These are phyloP conservation scores for Pelecanus crispus DNA, from an alignment of 2,113 vertebrate species.

Conservation along the genomic window DNA sequence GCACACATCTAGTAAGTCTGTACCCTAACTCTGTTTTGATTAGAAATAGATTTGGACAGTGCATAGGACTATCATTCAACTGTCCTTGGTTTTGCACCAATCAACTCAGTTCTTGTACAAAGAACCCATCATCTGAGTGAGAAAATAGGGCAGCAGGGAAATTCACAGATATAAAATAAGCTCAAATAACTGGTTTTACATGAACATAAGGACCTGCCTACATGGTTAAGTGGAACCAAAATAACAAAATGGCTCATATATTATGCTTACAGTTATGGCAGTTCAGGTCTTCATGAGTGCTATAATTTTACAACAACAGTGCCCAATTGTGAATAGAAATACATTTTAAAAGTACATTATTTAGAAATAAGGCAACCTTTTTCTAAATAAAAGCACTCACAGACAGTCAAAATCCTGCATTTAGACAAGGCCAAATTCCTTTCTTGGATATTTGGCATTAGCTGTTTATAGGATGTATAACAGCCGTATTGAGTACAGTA, in stretches of 20 bases:
- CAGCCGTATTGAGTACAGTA: neutral
- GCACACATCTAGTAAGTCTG: neutral
- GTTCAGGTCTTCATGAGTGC: neutral
- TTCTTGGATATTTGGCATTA: neutral
- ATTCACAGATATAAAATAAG: neutral
- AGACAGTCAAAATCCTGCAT: neutral
- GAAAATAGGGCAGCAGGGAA: conserved; percentile 29
- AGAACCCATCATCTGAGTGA: neutral
- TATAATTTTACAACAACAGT: neutral
- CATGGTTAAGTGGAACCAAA: conserved; percentile 23
- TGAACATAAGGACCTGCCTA: neutral
- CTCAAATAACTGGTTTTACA: neutral
- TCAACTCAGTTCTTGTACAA: neutral
- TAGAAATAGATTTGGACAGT: conserved; percentile 24
- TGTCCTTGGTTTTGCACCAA: conserved; percentile 23
- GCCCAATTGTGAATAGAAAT: neutral
- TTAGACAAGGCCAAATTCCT: neutral
- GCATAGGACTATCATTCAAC: neutral
- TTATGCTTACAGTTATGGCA: neutral
- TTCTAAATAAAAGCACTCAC: neutral
- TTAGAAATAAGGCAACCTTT: neutral
- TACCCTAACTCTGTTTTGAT: neutral
- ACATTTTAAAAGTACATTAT: neutral
- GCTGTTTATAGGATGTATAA: neutral
- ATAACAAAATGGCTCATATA: conserved; percentile 8